Conservation (phyloP, 2,113 vertebrate genomes). For the Silurus meridionalis region DNA sequence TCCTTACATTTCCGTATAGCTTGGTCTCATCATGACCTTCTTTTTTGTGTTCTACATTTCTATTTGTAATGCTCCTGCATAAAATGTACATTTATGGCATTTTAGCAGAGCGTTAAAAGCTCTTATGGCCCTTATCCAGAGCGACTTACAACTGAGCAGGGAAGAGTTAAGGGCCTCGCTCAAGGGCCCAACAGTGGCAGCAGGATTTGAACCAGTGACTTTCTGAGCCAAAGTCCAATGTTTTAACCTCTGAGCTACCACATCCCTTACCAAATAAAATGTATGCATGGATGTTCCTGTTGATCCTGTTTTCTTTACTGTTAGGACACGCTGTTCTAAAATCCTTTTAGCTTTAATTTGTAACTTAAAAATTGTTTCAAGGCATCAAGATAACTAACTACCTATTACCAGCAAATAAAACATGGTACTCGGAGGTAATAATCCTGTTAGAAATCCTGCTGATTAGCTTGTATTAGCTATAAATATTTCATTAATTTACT, state of each 20-base stretch:
- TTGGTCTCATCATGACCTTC: slow-evolving; percentile 16
- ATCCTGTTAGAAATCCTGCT: neutral
- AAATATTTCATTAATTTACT: neutral
- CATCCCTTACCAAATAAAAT: neutral
- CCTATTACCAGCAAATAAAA: neutral
- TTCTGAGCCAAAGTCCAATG: too few relatives aligned
- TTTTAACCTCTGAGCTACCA: too few relatives aligned
- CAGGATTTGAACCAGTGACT: too few relatives aligned
- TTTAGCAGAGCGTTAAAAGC: too few relatives aligned
- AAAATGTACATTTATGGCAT: neutral
- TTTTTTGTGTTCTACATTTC: neutral
- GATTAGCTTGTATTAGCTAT: neutral
- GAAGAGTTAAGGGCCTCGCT: too few relatives aligned
- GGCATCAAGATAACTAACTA: neutral
- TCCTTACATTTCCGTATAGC: neutral
- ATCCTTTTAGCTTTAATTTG: too few relatives aligned
- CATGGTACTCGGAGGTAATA: neutral
- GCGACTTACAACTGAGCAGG: too few relatives aligned
- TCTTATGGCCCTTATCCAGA: too few relatives aligned
- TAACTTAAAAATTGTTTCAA: neutral
- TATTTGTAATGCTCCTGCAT: slow-evolving; percentile 10
- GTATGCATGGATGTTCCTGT: neutral
- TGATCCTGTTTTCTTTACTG: neutral
- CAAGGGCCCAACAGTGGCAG: too few relatives aligned
- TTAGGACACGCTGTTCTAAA: neutral